Base-by-base conservation (phyloP, 1,140 invertebrate genomes). In the Cotesia glomerata region DNA sequence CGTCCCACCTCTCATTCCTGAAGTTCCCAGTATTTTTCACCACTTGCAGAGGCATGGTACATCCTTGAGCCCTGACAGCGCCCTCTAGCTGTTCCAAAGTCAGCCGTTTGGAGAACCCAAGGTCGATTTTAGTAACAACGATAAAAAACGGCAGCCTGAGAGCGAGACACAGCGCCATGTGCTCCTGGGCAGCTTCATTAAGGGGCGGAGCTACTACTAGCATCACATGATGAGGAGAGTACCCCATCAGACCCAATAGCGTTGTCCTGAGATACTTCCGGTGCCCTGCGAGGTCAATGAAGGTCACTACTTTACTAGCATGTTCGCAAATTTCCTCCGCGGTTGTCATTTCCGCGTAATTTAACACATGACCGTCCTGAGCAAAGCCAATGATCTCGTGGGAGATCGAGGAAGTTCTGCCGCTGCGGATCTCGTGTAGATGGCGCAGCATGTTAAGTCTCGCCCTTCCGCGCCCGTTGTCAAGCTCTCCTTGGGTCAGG, bases 371-470 rank as follows among this genome's bases (percentile, higher is more conserved):
- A 56, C 91, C 92, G 79, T 93, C 87, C 5, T 90, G 89, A 87
- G 97, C 94, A 84, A 99, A 99, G 4, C 97, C 98, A 14, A 99
- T 90, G 73, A 98, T 96, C 88, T 99, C 97, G 82, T 98, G 95
- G 73, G 95, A 97, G 74, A 99, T 97, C 11, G 96, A 98, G 1
- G 96, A 98, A 0, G 98, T 99, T 74, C 97, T 90, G 8, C 98
- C 98, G 45, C 95, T 95, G 85, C 96, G 95, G 76, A 99, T 95
- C 86, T 99, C 98, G 86, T 99, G 98, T 74, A 97, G 88, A 84
- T 99, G 97, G 9, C 97, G 88, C 83, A 99, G 97, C 90, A 99
- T 94, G 87, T 99, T 99, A 0, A 99, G 86, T 49, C 98, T 90
- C 0, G 98, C 96, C 79, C 94, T 92, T 13, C 98, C 98, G 74